Evolutionary conservation across 2,888 invertebrate genomes (phyloP), one percentile per base, ranked within the genome.

Genomic region (Tortrix viridana): DNA sequence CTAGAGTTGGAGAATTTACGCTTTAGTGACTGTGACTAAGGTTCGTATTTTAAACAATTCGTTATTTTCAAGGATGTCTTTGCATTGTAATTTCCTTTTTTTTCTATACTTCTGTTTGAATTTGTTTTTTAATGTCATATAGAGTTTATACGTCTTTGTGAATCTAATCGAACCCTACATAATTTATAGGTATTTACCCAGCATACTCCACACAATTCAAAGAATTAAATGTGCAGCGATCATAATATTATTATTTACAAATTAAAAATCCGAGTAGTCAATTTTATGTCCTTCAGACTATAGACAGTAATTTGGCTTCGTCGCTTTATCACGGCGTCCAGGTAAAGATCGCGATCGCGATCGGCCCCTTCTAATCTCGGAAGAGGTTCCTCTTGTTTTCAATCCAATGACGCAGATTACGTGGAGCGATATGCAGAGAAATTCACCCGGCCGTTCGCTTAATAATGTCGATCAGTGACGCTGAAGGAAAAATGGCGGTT

Each of bases 391-490:
- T 69, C 69, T 67, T 64, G 62, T 57, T 62, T 66, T 54, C 65
- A 66, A 67, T 67, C 69, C 62, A 67, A 66, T 66, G 60, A 59
- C 22, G 58, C 55, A 63, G 66, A 69, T 69, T 66, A 66, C 67
- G 65, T 62, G 59, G 52, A 53, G 53, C 64, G 66, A 68, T 68
- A 68, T 62, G 66, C 67, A 68, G 66, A 60, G 59, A 58, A 16
- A 59, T 56, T 53, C 41, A 55, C 55, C 43, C 14, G 47, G 44
- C 44, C 58, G 50, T 48, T 48, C 46, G 60, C 52, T 56, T 62
- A 61, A 65, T 67, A 54, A 60, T 60, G 62, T 55, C 59, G 44
- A 57, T 57, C 49, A 41, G 58, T 12, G 58, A 53, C 32, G 23
- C 7, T 46, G 55, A 37, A 48, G 48, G 38, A 55, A 65, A 60